These are phyloP conservation scores for Castor canadensis DNA, from an alignment of 2,113 vertebrate genomes.

Conservation along the genomic window DNA sequence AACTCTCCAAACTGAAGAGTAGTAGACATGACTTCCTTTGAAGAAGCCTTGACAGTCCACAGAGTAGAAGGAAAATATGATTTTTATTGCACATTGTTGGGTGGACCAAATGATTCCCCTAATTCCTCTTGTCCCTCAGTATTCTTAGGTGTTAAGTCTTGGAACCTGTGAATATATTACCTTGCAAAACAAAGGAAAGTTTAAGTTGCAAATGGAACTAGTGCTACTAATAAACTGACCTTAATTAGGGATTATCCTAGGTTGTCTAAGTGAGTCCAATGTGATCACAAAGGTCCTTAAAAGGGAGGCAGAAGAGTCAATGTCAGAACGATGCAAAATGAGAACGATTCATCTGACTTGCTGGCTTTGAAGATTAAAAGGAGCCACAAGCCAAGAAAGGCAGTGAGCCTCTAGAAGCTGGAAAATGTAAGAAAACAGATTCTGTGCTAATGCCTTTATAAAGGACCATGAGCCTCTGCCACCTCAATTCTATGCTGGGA, in stretches of 20 bases:
- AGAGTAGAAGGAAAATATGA: background rate
- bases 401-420: background rate
- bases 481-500: background rate
- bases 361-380: background rate
- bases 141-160: background rate
- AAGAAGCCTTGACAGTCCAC: background rate
- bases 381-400: background rate
- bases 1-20: background rate
- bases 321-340: background rate
- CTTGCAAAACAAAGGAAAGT: background rate
- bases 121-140: accelerated
- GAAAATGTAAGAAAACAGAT: background rate
- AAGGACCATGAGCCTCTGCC: background rate
- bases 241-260: background rate
- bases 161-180: background rate
- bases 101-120: background rate
- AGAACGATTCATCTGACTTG: background rate
- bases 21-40: background rate
- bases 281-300: background rate
- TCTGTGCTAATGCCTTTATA: background rate
- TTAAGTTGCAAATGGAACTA: background rate
- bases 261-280: background rate
- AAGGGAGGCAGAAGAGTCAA: background rate
- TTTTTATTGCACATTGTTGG: background rate
- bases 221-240: background rate